A percentile compares a stretch with the other conserved stretches of the same genome.
phyloP scores from a whole-genome alignment of 2,888 invertebrate species.

The Dexiosoma caninum region DNA sequence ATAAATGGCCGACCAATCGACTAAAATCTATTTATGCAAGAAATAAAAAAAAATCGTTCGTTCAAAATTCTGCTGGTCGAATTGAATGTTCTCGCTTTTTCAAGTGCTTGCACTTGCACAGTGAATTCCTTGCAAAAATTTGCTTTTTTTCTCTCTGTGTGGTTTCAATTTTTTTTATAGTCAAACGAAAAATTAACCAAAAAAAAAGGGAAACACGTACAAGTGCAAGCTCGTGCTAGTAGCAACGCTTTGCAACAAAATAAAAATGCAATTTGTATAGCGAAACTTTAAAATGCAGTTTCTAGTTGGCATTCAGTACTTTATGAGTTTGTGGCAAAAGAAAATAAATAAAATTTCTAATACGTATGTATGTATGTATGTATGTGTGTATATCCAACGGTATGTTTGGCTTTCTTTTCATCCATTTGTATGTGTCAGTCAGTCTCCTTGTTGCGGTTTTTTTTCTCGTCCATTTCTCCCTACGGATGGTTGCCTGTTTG shows the following conservation, averaged over 20 bases:
- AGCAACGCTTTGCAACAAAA: neutral
- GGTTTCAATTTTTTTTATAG: no score
- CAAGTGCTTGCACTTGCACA: no score
- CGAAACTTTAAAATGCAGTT: slow-evolving; percentile 29
- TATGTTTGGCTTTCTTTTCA: neutral
- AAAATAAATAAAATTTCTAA: no score
- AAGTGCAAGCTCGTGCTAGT: neutral
- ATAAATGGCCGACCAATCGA: no score
- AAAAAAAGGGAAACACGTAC: neutral
- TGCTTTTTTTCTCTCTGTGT: no score
- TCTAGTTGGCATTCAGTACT: neutral
- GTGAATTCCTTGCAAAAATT: neutral
- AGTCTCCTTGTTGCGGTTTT: neutral
- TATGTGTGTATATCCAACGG: neutral
- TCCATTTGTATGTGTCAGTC: neutral
- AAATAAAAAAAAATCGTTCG: no score
- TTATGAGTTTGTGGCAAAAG: slow-evolving; percentile 13
- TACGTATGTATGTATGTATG: no score
- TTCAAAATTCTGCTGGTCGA: no score
- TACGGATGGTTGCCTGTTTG: slow-evolving; percentile 40
- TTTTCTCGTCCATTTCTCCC: neutral
- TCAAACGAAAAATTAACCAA: no score
- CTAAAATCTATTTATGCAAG: no score
- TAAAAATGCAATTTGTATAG: neutral
- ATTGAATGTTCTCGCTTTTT: no score